Evolutionary conservation across 2,113 vertebrate species (phyloP), one percentile per base, ranked within the genome.

Genomic region (Hymenochirus boettgeri): DNA sequence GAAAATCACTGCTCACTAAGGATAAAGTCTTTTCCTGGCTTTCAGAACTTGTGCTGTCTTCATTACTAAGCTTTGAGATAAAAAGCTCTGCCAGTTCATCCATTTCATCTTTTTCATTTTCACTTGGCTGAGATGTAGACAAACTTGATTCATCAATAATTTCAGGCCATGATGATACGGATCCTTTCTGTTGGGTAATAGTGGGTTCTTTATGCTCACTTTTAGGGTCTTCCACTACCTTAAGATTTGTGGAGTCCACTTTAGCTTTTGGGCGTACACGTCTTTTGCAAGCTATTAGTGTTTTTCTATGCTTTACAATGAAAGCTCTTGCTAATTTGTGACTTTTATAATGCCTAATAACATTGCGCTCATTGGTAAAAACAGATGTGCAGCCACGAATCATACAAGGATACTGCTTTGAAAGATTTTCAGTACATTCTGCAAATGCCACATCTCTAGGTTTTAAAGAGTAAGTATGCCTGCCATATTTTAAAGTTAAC

Each of bases 381-480:
- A 99, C 91, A 0, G 91, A 94, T 0, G 92, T 90, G n/a, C 96
- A 99, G 2, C 93, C 94, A 72, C 95, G 92, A 70, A 99, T 92
- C 96, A 98, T 97, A 70, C 96, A 99, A 0, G 96, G 94, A 71
- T 96, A 99, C 18, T 97, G 96, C 13, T 92, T 83, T 24, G 89
- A 83, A 75, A 87, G 90, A 27, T 76, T 86, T 71, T 91, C 94
- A 0, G 88, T 94, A 76, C 96, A 99, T 72, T 98, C 87, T 0
- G 89, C 88, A 1, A 93, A 81, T 7, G 96, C 95, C 46, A 94
- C 92, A 0, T 86, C 87, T 69, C 90, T 92, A 25, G 90, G 75
- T 80, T 99, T 98, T 74, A 99, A 82, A 1, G 77, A 77, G 73
- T 82, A 90, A 0, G 88, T 84, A 0, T 86, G 81, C 63, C 88